Conservation (phyloP, 1,140 invertebrate species). For the Sminthurides bifidus region DNA sequence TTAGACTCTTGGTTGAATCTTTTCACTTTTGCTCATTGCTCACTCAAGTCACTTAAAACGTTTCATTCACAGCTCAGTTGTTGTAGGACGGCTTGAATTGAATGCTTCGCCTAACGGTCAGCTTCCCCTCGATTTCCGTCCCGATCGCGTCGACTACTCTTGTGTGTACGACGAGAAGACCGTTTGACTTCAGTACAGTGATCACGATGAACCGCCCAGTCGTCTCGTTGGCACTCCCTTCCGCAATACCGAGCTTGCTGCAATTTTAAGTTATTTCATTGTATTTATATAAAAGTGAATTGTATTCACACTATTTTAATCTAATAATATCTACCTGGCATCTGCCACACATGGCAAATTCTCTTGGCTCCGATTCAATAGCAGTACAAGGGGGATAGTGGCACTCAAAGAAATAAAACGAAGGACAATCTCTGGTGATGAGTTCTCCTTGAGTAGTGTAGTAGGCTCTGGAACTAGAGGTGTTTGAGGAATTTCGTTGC, state of each 20-base stretch:
- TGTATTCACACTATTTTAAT: background rate
- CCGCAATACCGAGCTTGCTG: constrained; percentile 31
- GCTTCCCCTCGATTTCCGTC: constrained; percentile 4
- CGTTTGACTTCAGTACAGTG: constrained; percentile 28
- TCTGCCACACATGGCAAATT: constrained; percentile 47
- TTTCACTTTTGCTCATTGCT: no score
- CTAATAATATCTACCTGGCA: constrained; percentile 39
- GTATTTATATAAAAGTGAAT: background rate
- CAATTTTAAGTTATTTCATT: background rate
- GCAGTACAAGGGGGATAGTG: constrained; percentile 46
- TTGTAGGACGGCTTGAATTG: no score
- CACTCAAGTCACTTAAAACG: no score
- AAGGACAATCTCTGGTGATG: constrained; percentile 25
- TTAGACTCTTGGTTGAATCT: no score
- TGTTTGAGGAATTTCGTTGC: constrained; percentile 28
- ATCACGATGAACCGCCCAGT: constrained; percentile 27
- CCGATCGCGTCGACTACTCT: constrained; percentile 9
- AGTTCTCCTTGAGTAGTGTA: constrained; percentile 30
- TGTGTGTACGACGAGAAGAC: no score
- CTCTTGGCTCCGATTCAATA: constrained; percentile 43
- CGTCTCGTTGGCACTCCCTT: constrained; percentile 25
- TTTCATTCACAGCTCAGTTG: no score
- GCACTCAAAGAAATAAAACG: constrained; percentile 39
- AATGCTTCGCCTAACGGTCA: constrained; percentile 13
- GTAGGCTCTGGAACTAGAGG: constrained; percentile 25